Evolutionary conservation across 2,888 invertebrate genomes (phyloP), one percentile per base, ranked within the genome.

Genomic region (Branchinecta sandiegonensis): DNA sequence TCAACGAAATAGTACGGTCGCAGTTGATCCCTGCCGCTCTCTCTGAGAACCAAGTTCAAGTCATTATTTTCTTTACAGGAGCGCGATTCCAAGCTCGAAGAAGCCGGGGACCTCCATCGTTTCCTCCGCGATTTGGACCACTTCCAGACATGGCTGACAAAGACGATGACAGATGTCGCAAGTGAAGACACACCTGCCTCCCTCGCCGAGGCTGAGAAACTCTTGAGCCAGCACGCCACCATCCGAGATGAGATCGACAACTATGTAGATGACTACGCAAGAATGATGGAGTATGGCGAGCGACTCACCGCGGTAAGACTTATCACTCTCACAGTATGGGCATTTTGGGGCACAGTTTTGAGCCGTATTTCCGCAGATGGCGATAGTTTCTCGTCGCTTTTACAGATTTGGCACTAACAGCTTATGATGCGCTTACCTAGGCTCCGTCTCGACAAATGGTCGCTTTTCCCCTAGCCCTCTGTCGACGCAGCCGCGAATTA

Each of bases 211-310:
- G 99, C 99, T 12, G 99, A 99, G 79, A 93, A 94, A 77, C 83
- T 99, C 17, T 82, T 99, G 66, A 92, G 91, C 66, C 95, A 99
- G 79, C 99, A 99, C 81, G 94, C 95, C 81, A 93, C 93, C 73
- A 94, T 99, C 77, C 89, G 93, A 77, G 97, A 99, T 78, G 99
- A 99, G 81, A 99, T 99, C 75, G 96, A 99, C 78, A 97, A 96
- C 77, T 99, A 99, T 80, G 94, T 89, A 68, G 94, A 95, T 76
- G 97, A 99, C 78, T 97, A 95, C 77, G 89, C 89, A 75, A 91
- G 92, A 83, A 99, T 99, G 95, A 97, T 99, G 90, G 95, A 96
- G 76, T 99, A 97, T 76, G 99, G 99, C 64, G 95, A 95, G 78
- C 86, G 90, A 75, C 85, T 96, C 73, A 95, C 95, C 67, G 86